phyloP scores from a whole-genome alignment of 2,888 invertebrate species.

The Dryocosmus kuriphilus region DNA sequence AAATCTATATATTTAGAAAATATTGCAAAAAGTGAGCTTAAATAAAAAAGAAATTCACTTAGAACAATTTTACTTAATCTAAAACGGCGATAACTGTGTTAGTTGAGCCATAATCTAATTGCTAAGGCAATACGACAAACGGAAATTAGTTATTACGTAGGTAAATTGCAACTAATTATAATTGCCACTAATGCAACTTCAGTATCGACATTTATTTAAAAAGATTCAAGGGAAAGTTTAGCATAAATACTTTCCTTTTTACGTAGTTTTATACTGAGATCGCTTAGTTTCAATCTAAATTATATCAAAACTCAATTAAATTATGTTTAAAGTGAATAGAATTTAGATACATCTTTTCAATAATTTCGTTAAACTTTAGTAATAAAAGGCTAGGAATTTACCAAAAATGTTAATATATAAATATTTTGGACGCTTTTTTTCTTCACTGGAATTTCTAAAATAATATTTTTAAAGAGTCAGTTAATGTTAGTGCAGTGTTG shows the following conservation, averaged over 20 bases:
- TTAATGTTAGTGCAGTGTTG: too few species aligned
- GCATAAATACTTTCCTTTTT: not conserved
- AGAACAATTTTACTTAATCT: not conserved
- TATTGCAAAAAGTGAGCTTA: not conserved
- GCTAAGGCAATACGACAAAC: constrained; percentile 23
- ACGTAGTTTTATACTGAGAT: not conserved
- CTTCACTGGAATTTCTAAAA: too few species aligned
- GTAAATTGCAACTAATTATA: constrained; percentile 27
- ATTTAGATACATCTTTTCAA: too few species aligned
- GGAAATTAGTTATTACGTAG: constrained; percentile 26
- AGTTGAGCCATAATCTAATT: constrained; percentile 25
- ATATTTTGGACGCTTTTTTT: too few species aligned
- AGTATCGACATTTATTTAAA: constrained; percentile 11
- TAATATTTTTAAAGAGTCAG: too few species aligned
- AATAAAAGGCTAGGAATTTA: too few species aligned
- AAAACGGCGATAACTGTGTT: not conserved
- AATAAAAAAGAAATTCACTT: not conserved
- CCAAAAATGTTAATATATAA: too few species aligned
- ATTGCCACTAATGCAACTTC: constrained; percentile 15
- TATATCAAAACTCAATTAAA: too few species aligned
- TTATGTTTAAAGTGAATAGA: too few species aligned
- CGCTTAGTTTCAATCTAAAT: too few species aligned
- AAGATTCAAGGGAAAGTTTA: not conserved
- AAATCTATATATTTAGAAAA: not conserved
- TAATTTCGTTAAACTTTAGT: too few species aligned